Percentiles rank a stretch among this genome's conserved stretches.
Evolutionary conservation across 2,888 invertebrate species (phyloP).

Genomic region (Balanococcus diminutus): DNA sequence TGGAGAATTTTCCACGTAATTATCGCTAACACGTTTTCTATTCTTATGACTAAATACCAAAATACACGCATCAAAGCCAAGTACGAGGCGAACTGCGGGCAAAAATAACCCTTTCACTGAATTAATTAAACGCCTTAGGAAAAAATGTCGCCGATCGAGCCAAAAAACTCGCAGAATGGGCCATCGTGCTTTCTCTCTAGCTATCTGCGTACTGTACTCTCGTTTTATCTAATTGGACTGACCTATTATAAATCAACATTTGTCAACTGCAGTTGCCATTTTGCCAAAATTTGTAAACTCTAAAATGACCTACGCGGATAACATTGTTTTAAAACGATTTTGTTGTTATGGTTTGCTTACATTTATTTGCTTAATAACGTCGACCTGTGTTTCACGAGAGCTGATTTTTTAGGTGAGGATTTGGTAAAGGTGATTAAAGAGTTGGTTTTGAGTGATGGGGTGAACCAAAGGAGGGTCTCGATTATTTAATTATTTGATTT

Average conservation of each 20-base stretch:
- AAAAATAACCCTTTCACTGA: constrained; percentile 41
- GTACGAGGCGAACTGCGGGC: neutral
- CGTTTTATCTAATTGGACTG: constrained; percentile 43
- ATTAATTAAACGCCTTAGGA: constrained; percentile 27
- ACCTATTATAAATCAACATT: constrained; percentile 43
- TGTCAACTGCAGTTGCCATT: constrained; percentile 31
- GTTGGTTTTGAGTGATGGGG: no score
- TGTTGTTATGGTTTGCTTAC: neutral
- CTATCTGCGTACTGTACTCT: neutral
- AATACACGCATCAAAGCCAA: constrained; percentile 11
- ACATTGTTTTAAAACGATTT: neutral
- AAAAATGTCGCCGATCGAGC: constrained; percentile 14
- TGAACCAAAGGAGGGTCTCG: no score
- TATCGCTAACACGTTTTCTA: constrained; percentile 19
- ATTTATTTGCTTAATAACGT: neutral
- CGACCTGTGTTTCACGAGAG: no score
- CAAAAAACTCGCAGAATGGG: neutral
- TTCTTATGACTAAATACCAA: constrained; percentile 6
- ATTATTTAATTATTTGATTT: no score
- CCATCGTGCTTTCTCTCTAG: neutral
- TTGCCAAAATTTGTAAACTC: constrained; percentile 19
- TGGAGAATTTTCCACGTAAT: neutral
- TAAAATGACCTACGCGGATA: neutral
- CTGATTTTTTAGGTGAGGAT: no score
- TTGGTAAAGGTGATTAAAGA: no score